Percentiles rank a stretch among this genome's conserved stretches.
These are phyloP conservation scores for Sciurus niger DNA, from an alignment of 2,113 vertebrate genomes.

Conservation along the genomic window DNA sequence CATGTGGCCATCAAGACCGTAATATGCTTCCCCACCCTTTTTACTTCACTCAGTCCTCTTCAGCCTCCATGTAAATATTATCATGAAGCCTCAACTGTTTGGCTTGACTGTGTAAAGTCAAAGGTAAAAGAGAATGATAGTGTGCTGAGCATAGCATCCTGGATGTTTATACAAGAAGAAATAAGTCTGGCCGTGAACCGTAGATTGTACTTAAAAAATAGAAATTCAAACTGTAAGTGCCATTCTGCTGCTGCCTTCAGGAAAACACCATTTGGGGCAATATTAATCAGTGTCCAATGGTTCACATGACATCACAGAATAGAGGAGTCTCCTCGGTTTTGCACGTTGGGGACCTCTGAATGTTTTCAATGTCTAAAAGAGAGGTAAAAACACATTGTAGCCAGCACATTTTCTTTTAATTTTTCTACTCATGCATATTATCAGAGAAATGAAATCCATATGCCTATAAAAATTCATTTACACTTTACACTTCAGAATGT, in stretches of 20 bases:
- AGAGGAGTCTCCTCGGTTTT: not conserved
- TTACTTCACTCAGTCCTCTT: not conserved
- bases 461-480: conserved; percentile 82
- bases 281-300: conserved; percentile 3
- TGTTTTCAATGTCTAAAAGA: conserved; percentile 68
- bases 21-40: not conserved
- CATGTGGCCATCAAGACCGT: not conserved
- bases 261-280: not conserved
- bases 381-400: conserved; percentile 74
- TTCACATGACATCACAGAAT: conserved; percentile 8
- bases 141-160: conserved; percentile 15
- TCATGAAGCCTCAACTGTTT: not conserved
- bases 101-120: not conserved
- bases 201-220: conserved; percentile 63
- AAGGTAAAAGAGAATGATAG: not conserved
- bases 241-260: not conserved
- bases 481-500: conserved; percentile 74
- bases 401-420: conserved; percentile 72
- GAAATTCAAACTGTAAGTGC: conserved; percentile 15
- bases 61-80: conserved; percentile 49
- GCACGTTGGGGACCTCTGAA: conserved; percentile 52
- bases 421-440: conserved; percentile 76
- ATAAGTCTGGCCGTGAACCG: not conserved
- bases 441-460: conserved; percentile 73
- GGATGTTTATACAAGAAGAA: not conserved